These are phyloP conservation scores for Mesoclemmys tuberculata DNA, from an alignment of 2,113 vertebrate genomes.

Conservation along the genomic window DNA sequence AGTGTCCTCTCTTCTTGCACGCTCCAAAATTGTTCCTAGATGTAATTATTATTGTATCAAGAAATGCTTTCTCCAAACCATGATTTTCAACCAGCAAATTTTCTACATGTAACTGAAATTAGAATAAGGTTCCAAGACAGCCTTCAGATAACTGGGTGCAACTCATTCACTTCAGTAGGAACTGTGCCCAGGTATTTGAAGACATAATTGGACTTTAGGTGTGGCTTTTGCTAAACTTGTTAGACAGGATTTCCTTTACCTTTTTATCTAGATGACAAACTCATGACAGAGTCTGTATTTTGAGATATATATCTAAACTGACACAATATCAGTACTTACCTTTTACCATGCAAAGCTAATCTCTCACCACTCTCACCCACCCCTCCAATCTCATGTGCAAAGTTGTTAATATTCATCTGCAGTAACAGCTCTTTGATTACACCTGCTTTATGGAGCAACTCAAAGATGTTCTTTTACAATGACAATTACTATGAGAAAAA, in stretches of 20 bases:
- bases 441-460: background rate
- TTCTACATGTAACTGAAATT: constrained; percentile 17
- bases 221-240: constrained; percentile 75
- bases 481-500: constrained; percentile 11
- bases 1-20: background rate
- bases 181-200: constrained; percentile 19
- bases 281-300: constrained; percentile 70
- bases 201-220: constrained; percentile 67
- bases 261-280: constrained; percentile 71
- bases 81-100: background rate
- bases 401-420: background rate
- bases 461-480: background rate
- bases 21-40: background rate
- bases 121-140: background rate
- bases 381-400: background rate
- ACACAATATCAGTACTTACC: constrained; percentile 52
- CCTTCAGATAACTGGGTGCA: background rate
- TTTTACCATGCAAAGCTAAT: constrained; percentile 43
- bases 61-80: background rate
- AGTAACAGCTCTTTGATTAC: background rate
- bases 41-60: background rate
- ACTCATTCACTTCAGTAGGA: constrained; percentile 7
- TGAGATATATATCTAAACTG: constrained; percentile 75
- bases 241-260: constrained; percentile 72
- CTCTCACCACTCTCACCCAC: background rate